Evolutionary conservation across 2,113 vertebrate species (phyloP).

Genomic region (Collichthys lucidus): DNA sequence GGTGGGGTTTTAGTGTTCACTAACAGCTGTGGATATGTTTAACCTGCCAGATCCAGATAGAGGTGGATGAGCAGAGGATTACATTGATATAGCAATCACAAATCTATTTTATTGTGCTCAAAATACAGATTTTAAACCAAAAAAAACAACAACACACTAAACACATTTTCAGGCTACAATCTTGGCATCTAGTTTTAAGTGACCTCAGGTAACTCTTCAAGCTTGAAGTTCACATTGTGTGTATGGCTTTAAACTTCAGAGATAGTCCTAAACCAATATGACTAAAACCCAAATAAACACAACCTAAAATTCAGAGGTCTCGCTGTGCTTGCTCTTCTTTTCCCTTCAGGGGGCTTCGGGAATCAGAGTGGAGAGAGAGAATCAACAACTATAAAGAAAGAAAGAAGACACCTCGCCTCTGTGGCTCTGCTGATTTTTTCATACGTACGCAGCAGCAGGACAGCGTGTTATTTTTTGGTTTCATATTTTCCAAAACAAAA

Average conservation of each 20-base stretch:
- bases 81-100: neutral
- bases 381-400: slow-evolving; percentile 18
- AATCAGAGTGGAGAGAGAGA: slow-evolving; percentile 6
- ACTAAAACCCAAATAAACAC: slow-evolving; percentile 51
- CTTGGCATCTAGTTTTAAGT: neutral
- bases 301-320: slow-evolving; percentile 26
- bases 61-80: neutral
- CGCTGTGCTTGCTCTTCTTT: slow-evolving; percentile 28
- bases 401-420: slow-evolving; percentile 40
- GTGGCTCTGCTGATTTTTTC: slow-evolving; percentile 36
- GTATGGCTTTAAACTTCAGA: slow-evolving; percentile 9
- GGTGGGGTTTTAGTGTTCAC: slow-evolving; percentile 57
- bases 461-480: slow-evolving; percentile 32
- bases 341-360: slow-evolving; percentile 21
- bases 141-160: no score
- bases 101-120: neutral
- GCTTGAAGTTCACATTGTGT: slow-evolving; percentile 3
- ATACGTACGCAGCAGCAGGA: slow-evolving; percentile 18
- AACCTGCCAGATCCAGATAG: slow-evolving; percentile 6
- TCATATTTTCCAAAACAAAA: slow-evolving; percentile 53
- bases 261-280: slow-evolving; percentile 29
- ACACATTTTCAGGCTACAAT: neutral
- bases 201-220: slow-evolving; percentile 18
- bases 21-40: slow-evolving; percentile 33
- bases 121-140: no score